phyloP scores from a whole-genome alignment of 2,797 vertebrate genomes.

The Mastacembelus armatus region DNA sequence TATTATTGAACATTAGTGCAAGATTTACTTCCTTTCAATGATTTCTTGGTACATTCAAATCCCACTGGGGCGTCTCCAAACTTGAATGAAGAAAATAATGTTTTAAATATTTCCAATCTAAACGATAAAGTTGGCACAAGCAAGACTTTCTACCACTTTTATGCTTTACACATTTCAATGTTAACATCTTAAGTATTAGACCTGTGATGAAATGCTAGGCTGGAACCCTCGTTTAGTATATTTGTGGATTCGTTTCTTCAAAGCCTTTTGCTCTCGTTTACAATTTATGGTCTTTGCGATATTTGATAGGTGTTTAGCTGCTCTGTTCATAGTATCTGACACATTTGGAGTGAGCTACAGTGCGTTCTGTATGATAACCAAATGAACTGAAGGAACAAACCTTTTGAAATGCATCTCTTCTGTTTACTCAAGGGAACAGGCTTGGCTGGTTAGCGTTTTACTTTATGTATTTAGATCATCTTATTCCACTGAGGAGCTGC shows the following conservation, averaged over 20 bases:
- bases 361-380: slow-evolving; percentile 68
- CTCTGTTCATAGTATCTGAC: slow-evolving; percentile 52
- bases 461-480: slow-evolving; percentile 40
- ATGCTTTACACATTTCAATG: slow-evolving; percentile 50
- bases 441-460: slow-evolving; percentile 32
- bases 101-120: slow-evolving; percentile 15
- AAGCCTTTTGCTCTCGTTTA: slow-evolving; percentile 62
- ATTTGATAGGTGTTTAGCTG: slow-evolving; percentile 59
- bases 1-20: slow-evolving; percentile 27
- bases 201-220: slow-evolving; percentile 39
- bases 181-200: slow-evolving; percentile 36
- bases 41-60: slow-evolving; percentile 45
- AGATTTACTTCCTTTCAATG: slow-evolving; percentile 25
- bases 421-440: slow-evolving; percentile 58
- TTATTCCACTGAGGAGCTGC: slow-evolving; percentile 20
- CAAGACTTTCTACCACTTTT: slow-evolving; percentile 14
- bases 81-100: slow-evolving; percentile 1
- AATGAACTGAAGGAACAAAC: slow-evolving; percentile 70
- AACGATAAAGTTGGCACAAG: slow-evolving; percentile 26
- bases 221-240: slow-evolving; percentile 42
- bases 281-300: slow-evolving; percentile 54
- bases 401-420: slow-evolving; percentile 56
- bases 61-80: slow-evolving; percentile 1
- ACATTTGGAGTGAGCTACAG: slow-evolving; percentile 59
- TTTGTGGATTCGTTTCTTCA: slow-evolving; percentile 36